Conservation (phyloP, 2,113 vertebrate genomes). For the Limnothrissa miodon region DNA sequence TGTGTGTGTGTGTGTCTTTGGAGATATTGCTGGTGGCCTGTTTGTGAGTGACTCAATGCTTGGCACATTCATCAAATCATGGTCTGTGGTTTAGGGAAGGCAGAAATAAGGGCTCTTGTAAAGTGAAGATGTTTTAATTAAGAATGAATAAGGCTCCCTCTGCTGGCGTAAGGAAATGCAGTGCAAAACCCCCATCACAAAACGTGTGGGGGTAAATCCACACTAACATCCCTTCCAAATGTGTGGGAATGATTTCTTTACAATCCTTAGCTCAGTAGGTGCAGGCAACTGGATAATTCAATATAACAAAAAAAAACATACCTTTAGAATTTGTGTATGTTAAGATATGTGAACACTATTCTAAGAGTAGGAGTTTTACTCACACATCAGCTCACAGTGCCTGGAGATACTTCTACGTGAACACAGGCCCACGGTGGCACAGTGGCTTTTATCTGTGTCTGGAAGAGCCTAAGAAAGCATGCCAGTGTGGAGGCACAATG, state of each 20-base stretch:
- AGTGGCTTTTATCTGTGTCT: background rate
- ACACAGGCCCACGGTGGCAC: background rate
- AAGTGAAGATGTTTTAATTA: conserved; percentile 33
- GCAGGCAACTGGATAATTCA: background rate
- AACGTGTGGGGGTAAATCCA: background rate
- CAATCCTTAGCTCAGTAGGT: background rate
- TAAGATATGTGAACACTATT: background rate
- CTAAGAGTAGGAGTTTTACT: background rate
- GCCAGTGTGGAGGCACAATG: background rate
- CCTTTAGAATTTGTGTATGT: background rate
- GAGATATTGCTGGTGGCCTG: background rate
- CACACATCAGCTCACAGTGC: background rate
- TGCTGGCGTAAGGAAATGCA: conserved; percentile 31
- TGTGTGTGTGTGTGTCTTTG: conserved; percentile 24
- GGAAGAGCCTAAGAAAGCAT: background rate
- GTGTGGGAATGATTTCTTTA: background rate
- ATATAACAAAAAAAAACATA: background rate
- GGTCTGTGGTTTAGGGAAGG: conserved; percentile 30
- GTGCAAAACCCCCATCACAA: background rate
- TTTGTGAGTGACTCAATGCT: conserved; percentile 39
- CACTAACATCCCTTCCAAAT: background rate
- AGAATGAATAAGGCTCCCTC: conserved; percentile 45
- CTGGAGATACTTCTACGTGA: background rate
- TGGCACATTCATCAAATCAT: conserved; percentile 39
- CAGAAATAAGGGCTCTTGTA: conserved; percentile 21